Evolutionary conservation across 2,888 invertebrate species (phyloP).

Genomic region (Rhamphomyia laevipes): DNA sequence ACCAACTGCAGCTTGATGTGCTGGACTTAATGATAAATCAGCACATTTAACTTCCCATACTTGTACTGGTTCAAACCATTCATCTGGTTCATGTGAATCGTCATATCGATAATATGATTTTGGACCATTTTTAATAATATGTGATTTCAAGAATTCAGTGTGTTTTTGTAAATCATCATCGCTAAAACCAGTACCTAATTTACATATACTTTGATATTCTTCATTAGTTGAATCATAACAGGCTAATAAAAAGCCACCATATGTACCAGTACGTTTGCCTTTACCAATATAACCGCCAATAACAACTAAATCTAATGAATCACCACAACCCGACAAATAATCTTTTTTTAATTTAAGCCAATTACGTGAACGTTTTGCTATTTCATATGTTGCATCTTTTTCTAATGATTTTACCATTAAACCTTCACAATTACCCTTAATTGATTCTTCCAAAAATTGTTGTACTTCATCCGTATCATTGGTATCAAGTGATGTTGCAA

Average conservation of each 20-base stretch:
- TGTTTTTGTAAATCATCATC: constrained; percentile 78
- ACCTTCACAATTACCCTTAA: constrained; percentile 96
- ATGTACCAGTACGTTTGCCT: constrained; percentile 85
- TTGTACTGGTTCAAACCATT: constrained; percentile 75
- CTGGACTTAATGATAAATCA: constrained; percentile 91
- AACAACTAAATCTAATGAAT: constrained; percentile 90
- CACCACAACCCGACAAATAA: constrained; percentile 92
- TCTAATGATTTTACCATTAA: constrained; percentile 95
- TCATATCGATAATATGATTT: constrained; percentile 76
- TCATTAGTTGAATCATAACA: constrained; percentile 85
- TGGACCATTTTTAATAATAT: constrained; percentile 62
- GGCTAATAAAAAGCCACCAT: constrained; percentile 91
- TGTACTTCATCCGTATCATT: constrained; percentile 82
- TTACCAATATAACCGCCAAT: constrained; percentile 89
- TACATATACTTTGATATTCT: constrained; percentile 85
- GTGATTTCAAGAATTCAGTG: constrained; percentile 60
- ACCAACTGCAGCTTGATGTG: constrained; percentile 78
- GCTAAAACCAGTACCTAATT: constrained; percentile 68
- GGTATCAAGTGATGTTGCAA: constrained; percentile 76
- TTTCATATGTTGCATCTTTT: constrained; percentile 85
- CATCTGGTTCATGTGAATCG: constrained; percentile 61
- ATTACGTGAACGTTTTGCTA: constrained; percentile 85
- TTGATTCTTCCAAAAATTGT: constrained; percentile 85
- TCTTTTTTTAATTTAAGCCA: constrained; percentile 97
- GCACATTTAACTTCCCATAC: constrained; percentile 98